phyloP scores from a whole-genome alignment of 2,113 vertebrate species.

The Bos indicus region DNA sequence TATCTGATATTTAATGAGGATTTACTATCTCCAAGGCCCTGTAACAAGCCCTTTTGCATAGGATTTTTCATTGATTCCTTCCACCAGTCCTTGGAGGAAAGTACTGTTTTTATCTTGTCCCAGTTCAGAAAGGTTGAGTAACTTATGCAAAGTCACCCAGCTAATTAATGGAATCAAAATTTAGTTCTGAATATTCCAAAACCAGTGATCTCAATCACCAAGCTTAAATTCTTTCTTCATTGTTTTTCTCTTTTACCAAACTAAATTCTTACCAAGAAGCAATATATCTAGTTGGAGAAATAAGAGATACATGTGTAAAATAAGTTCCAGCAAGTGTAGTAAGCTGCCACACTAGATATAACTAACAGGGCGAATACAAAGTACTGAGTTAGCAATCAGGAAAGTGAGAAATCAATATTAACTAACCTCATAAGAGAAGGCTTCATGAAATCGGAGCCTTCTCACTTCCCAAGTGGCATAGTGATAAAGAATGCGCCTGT shows the following conservation, averaged over 20 bases:
- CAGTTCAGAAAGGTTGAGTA: background rate
- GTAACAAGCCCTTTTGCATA: background rate
- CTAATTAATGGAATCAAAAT: slow-evolving; percentile 1
- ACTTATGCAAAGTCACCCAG: background rate
- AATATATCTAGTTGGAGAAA: background rate
- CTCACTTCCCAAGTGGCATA: background rate
- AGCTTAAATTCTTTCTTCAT: background rate
- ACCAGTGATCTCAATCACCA: background rate
- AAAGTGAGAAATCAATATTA: background rate
- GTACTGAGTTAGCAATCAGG: background rate
- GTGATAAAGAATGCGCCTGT: background rate
- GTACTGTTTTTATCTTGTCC: background rate
- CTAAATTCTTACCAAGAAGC: background rate
- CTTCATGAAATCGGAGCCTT: background rate
- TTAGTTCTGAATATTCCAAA: background rate
- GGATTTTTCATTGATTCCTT: slow-evolving; percentile 4
- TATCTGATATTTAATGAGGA: background rate
- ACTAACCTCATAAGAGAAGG: background rate
- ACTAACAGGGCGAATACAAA: background rate
- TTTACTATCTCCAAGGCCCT: background rate
- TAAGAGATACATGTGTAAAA: background rate
- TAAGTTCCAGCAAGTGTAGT: background rate
- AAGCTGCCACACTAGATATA: background rate
- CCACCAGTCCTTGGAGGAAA: background rate
- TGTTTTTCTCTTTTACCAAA: background rate